A percentile compares a stretch with the other conserved stretches of the same genome.
Evolutionary conservation across 2,888 invertebrate genomes (phyloP).

Genomic region (Plagodis pulveraria): DNA sequence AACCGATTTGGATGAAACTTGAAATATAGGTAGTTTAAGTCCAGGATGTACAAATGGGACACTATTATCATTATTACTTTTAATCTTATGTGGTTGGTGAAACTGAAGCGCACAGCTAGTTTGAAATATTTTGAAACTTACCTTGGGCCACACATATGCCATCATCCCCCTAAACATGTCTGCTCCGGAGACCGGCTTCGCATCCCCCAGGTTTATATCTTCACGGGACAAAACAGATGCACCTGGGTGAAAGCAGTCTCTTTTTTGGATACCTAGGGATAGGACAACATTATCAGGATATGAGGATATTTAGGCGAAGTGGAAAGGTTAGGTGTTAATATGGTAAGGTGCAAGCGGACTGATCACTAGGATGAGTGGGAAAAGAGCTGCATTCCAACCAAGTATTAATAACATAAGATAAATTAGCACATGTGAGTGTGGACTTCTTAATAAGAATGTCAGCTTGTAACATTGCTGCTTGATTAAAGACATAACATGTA

Average conservation of each 20-base stretch:
- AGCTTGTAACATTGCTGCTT: neutral
- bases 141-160: slow-evolving; percentile 98
- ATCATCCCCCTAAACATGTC: slow-evolving; percentile 96
- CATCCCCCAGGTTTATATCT: slow-evolving; percentile 85
- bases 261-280: slow-evolving; percentile 83
- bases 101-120: too few relatives aligned
- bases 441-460: slow-evolving; percentile 6
- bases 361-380: slow-evolving; percentile 32
- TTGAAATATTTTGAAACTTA: slow-evolving; percentile 51
- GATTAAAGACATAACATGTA: too few relatives aligned
- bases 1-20: too few relatives aligned
- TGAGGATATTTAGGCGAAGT: slow-evolving; percentile 11
- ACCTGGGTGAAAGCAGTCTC: slow-evolving; percentile 97
- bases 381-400: slow-evolving; percentile 79
- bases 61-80: too few relatives aligned
- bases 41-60: too few relatives aligned
- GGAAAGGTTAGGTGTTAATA: slow-evolving; percentile 27
- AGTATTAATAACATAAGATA: slow-evolving; percentile 65
- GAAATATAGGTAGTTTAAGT: too few relatives aligned
- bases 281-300: slow-evolving; percentile 54
- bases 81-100: too few relatives aligned
- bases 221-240: slow-evolving; percentile 88
- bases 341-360: slow-evolving; percentile 44
- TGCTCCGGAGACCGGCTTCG: slow-evolving; percentile 86
- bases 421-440: slow-evolving; percentile 4